Conservation (phyloP, 2,797 vertebrate species). For the Etheostoma nigrum region DNA sequence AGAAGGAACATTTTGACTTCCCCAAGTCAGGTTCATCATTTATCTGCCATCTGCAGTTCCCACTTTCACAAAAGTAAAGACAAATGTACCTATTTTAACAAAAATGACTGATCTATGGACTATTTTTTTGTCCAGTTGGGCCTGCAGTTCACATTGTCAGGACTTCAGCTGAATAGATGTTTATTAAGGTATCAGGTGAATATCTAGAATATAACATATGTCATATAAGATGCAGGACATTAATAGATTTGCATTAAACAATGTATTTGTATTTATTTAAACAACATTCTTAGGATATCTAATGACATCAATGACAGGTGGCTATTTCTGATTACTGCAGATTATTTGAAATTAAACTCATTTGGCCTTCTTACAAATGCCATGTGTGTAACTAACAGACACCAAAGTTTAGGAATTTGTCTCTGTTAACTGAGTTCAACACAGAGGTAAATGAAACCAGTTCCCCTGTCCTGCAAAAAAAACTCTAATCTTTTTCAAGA, state of each 20-base stretch:
- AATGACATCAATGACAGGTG: neutral
- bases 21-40: conserved; percentile 17
- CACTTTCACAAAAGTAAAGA: neutral
- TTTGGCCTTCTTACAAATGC: neutral
- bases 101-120: neutral
- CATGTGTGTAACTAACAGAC: neutral
- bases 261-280: neutral
- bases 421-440: conserved; percentile 20
- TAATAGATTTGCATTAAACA: neutral
- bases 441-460: conserved; percentile 44
- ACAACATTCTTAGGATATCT: neutral
- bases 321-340: neutral
- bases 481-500: conserved; percentile 18
- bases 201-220: neutral
- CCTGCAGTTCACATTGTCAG: neutral
- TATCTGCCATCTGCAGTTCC: conserved; percentile 19
- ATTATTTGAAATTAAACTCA: conserved; percentile 2
- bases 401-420: neutral
- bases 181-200: neutral
- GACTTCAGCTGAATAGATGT: neutral
- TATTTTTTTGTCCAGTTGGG: neutral
- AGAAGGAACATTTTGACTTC: neutral
- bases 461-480: conserved; percentile 31
- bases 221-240: neutral
- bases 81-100: neutral